Evolutionary conservation across 2,113 vertebrate species (phyloP).

Genomic region (Passer montanus): DNA sequence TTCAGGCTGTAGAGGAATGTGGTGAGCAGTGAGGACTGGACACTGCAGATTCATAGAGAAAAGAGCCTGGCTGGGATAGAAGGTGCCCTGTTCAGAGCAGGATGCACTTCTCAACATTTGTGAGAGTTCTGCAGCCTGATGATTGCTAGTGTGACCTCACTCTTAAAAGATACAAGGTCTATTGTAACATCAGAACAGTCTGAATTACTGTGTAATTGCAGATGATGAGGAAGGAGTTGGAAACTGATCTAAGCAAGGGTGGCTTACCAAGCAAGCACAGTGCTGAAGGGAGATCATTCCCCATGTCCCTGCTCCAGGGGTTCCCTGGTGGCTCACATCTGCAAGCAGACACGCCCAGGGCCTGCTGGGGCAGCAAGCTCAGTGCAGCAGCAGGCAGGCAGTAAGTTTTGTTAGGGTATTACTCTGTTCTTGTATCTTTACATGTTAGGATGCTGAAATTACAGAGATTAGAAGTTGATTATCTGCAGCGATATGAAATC

Average conservation of each 20-base stretch:
- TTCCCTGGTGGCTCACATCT: neutral
- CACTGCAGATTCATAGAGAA: neutral
- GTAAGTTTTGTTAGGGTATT: neutral
- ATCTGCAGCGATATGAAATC: neutral
- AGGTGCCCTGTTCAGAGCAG: neutral
- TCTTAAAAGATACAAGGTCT: neutral
- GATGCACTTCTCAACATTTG: fast-evolving
- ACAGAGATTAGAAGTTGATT: neutral
- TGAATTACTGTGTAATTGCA: neutral
- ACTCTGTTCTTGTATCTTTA: neutral
- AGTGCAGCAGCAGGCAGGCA: neutral
- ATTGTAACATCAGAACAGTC: neutral
- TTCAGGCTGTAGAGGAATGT: neutral
- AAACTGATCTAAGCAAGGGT: neutral
- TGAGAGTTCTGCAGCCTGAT: neutral
- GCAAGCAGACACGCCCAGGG: fast-evolving
- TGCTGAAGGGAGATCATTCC: neutral
- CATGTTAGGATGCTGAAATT: neutral
- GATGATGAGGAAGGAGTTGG: neutral
- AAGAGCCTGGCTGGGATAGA: neutral
- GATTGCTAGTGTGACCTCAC: neutral
- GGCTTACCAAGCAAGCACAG: fast-evolving
- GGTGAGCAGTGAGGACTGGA: neutral
- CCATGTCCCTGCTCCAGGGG: neutral
- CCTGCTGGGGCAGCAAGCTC: neutral